These are phyloP conservation scores for Thymelicus sylvestris DNA, from an alignment of 2,888 invertebrate genomes.

Conservation along the genomic window DNA sequence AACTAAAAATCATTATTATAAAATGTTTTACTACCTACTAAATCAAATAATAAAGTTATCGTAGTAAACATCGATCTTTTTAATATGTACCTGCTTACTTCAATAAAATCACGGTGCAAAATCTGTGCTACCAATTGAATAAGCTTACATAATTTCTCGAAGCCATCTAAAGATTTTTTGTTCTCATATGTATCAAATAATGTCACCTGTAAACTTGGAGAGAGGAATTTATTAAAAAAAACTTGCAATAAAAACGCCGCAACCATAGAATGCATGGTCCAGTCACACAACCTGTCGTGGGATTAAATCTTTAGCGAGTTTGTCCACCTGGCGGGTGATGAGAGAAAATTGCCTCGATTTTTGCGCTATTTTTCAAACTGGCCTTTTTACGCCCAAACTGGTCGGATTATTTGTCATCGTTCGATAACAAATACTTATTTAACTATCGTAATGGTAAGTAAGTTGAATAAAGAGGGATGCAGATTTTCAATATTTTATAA, in stretches of 20 bases:
- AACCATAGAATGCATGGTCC: constrained; percentile 21
- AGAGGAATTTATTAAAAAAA: constrained; percentile 12
- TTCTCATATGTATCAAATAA: background rate
- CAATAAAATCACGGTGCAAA: no score
- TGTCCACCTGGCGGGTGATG: constrained; percentile 19
- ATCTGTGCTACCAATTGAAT: no score
- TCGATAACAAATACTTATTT: background rate
- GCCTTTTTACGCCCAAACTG: background rate
- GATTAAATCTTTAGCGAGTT: constrained; percentile 21
- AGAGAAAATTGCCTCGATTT: constrained; percentile 8
- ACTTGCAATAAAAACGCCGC: constrained; percentile 13
- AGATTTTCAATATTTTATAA: no score
- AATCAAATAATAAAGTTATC: no score
- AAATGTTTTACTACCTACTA: no score
- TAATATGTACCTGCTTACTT: no score
- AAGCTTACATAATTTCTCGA: no score
- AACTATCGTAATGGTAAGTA: no score
- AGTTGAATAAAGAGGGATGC: no score
- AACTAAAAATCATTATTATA: no score
- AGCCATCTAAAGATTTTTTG: no score
- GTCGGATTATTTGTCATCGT: constrained; percentile 13
- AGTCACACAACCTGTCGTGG: constrained; percentile 28
- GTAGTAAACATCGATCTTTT: no score
- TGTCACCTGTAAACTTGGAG: background rate
- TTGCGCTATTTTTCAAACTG: constrained; percentile 4